Conservation (phyloP, 2,113 vertebrate genomes). For the Mystacornis crossleyi region DNA sequence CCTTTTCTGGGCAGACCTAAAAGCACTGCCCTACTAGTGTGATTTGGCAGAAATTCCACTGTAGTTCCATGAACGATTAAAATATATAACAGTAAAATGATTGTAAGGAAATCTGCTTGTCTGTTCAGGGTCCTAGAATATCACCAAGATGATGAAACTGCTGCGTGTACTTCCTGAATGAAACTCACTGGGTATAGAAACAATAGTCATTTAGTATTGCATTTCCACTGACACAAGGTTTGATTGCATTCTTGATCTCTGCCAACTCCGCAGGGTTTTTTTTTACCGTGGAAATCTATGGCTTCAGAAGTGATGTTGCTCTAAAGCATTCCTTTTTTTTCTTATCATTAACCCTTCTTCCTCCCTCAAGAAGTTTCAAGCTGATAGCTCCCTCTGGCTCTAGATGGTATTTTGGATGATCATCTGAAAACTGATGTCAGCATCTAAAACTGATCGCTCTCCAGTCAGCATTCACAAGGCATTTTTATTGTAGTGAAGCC, state of each 20-base stretch:
- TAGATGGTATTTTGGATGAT: not conserved
- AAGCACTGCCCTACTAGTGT: not conserved
- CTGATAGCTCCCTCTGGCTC: not conserved
- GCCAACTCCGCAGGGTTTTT: not conserved
- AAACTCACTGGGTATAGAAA: not conserved
- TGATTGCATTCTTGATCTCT: not conserved
- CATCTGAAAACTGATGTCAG: not conserved
- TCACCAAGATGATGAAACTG: not conserved
- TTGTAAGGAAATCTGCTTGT: not conserved
- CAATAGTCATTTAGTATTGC: not conserved
- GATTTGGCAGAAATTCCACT: not conserved
- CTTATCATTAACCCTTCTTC: not conserved
- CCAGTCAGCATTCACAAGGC: not conserved
- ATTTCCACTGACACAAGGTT: not conserved
- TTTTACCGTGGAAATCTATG: not conserved
- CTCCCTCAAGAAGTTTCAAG: not conserved
- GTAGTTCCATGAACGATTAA: not conserved
- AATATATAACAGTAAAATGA: not conserved
- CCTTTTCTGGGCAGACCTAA: not conserved
- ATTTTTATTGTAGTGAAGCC: not conserved
- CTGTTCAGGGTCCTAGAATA: not conserved
- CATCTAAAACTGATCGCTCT: not conserved
- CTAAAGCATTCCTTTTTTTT: not conserved
- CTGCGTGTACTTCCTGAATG: not conserved
- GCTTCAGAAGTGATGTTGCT: not conserved